phyloP scores from a whole-genome alignment of 2,113 vertebrate genomes.

The Poecile atricapillus region DNA sequence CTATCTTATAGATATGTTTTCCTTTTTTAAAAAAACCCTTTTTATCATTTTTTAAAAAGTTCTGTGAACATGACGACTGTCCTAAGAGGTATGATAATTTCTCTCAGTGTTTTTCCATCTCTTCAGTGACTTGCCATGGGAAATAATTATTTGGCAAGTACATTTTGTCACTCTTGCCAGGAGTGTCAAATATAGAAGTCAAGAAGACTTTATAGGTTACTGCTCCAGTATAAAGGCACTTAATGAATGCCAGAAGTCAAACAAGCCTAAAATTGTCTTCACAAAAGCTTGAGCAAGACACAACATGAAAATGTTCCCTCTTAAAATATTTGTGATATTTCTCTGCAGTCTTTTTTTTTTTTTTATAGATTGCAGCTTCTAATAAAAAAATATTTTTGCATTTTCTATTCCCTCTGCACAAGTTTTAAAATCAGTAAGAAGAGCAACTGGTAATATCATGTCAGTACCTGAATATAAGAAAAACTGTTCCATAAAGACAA shows the following conservation, averaged over 20 bases:
- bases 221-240: background rate
- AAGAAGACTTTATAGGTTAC: constrained; percentile 33
- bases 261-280: constrained; percentile 41
- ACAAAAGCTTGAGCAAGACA: constrained; percentile 32
- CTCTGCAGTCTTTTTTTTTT: rapidly evolving
- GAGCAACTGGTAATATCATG: background rate
- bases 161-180: constrained; percentile 45
- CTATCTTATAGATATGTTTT: background rate
- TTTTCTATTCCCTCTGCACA: background rate
- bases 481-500: background rate
- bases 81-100: constrained; percentile 31
- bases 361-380: background rate
- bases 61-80: background rate
- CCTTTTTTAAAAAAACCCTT: background rate
- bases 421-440: background rate
- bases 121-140: constrained; percentile 21
- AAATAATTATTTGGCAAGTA: constrained; percentile 60
- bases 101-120: constrained; percentile 57
- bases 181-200: constrained; percentile 51
- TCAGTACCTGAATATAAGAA: background rate
- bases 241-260: constrained; percentile 57
- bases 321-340: constrained; percentile 6
- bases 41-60: background rate
- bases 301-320: constrained; percentile 28
- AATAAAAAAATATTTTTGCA: background rate